A percentile compares a stretch with the other conserved stretches of the same genome.
phyloP scores from a whole-genome alignment of 2,888 invertebrate genomes.

The Chydorus sphaericus region DNA sequence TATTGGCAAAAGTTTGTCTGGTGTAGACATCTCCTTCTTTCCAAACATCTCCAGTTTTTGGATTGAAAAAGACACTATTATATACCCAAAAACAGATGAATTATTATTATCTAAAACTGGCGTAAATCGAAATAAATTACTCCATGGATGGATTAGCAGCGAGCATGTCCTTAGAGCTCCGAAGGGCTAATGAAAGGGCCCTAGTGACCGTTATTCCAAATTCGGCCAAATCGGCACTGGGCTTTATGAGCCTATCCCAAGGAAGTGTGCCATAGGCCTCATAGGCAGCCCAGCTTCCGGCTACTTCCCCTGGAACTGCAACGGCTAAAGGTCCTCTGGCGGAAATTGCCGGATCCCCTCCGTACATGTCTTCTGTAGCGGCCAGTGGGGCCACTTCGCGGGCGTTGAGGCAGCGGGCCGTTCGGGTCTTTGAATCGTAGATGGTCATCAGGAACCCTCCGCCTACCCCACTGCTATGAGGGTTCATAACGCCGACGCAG shows the following conservation, averaged over 20 bases:
- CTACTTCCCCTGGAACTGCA: constrained; percentile 80
- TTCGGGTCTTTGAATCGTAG: constrained; percentile 40
- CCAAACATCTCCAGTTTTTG: constrained; percentile 43
- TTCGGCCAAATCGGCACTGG: constrained; percentile 58
- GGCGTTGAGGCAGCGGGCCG: constrained; percentile 50
- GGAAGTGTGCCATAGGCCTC: constrained; percentile 45
- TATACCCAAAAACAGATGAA: constrained; percentile 9
- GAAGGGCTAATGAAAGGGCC: constrained; percentile 36
- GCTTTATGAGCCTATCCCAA: constrained; percentile 64
- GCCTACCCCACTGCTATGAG: constrained; percentile 76
- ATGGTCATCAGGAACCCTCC: constrained; percentile 78
- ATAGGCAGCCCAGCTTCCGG: constrained; percentile 67
- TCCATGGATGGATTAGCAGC: constrained; percentile 10
- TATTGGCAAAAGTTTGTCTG: constrained; percentile 48
- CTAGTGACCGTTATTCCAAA: constrained; percentile 54
- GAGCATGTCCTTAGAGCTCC: background rate
- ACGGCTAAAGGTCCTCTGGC: constrained; percentile 47
- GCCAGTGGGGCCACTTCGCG: constrained; percentile 59
- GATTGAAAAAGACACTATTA: constrained; percentile 38
- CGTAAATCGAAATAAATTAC: constrained; percentile 21
- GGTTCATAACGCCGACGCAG: constrained; percentile 69
- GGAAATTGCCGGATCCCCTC: constrained; percentile 27
- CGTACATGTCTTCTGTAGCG: constrained; percentile 53
- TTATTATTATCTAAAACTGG: background rate
- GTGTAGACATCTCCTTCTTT: constrained; percentile 47